Conservation (phyloP, 1,140 invertebrate genomes). For the Cheumatopsyche charites region DNA sequence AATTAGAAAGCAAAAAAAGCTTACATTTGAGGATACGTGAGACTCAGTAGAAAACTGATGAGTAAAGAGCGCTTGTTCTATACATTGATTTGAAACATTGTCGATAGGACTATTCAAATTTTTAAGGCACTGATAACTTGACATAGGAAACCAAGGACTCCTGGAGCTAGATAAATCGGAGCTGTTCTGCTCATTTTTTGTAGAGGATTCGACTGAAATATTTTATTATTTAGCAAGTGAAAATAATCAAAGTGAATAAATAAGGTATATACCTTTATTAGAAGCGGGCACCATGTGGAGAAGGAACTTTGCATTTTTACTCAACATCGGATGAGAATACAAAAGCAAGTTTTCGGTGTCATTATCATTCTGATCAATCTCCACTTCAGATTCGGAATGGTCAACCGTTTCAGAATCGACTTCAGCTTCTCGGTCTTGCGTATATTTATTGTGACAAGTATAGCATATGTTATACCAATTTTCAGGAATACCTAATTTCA, state of each 20-base stretch:
- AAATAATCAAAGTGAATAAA: not conserved
- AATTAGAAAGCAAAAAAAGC: not conserved
- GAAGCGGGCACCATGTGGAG: constrained; percentile 83
- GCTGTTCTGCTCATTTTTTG: constrained; percentile 7
- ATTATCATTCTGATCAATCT: constrained; percentile 50
- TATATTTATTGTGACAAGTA: constrained; percentile 20
- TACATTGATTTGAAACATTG: not conserved
- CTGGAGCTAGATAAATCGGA: not conserved
- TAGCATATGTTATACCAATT: not conserved
- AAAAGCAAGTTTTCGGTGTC: constrained; percentile 38
- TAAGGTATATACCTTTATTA: constrained; percentile 54
- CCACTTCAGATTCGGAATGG: constrained; percentile 22
- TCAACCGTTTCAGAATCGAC: constrained; percentile 17
- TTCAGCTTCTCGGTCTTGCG: not conserved
- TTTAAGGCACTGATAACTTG: constrained; percentile 79
- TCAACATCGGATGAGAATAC: constrained; percentile 80
- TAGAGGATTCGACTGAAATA: not conserved
- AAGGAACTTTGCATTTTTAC: constrained; percentile 93
- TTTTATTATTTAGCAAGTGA: too few relatives aligned
- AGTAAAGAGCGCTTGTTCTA: not conserved
- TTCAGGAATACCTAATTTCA: not conserved
- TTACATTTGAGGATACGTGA: not conserved
- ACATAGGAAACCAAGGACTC: constrained; percentile 62
- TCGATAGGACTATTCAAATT: constrained; percentile 61
- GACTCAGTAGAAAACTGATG: not conserved